Evolutionary conservation across 2,797 vertebrate species (phyloP).

Genomic region (Cynodonichthys magdalenae): DNA sequence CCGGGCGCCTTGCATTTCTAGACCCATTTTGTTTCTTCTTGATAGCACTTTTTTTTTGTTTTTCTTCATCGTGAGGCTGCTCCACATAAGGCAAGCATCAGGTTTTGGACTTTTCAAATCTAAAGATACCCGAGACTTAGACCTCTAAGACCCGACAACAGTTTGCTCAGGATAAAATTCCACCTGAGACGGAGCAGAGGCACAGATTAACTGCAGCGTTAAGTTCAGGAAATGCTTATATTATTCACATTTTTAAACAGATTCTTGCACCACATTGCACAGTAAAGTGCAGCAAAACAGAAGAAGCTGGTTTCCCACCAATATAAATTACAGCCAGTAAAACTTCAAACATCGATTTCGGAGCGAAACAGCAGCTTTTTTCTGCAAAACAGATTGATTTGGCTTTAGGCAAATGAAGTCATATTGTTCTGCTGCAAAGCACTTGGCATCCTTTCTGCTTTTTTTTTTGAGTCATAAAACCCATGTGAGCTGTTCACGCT

Average conservation of each 20-base stretch:
- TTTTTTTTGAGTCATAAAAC: neutral
- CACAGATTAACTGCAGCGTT: conserved; percentile 20
- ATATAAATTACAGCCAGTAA: conserved; percentile 47
- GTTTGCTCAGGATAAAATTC: conserved; percentile 26
- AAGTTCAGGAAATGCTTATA: neutral
- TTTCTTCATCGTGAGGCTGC: conserved; percentile 16
- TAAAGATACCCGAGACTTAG: conserved; percentile 29
- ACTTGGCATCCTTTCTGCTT: conserved; percentile 27
- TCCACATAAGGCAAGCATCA: conserved; percentile 25
- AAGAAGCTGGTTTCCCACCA: neutral
- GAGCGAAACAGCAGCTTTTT: conserved; percentile 35
- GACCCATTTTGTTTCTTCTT: conserved; percentile 24
- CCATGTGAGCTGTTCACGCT: conserved; percentile 16
- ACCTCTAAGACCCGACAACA: conserved; percentile 13
- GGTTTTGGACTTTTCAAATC: conserved; percentile 19
- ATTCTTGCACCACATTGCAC: neutral
- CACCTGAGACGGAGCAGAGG: conserved; percentile 28
- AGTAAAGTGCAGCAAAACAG: conserved; percentile 6
- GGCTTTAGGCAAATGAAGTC: conserved; percentile 56
- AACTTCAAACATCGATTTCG: conserved; percentile 53
- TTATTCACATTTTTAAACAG: neutral
- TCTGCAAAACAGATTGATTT: conserved; percentile 54
- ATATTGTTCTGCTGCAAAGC: conserved; percentile 25
- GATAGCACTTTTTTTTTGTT: conserved; percentile 3
- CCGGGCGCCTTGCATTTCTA: conserved; percentile 24